Conservation (phyloP, 2,888 invertebrate species). For the Plebejus anna region DNA sequence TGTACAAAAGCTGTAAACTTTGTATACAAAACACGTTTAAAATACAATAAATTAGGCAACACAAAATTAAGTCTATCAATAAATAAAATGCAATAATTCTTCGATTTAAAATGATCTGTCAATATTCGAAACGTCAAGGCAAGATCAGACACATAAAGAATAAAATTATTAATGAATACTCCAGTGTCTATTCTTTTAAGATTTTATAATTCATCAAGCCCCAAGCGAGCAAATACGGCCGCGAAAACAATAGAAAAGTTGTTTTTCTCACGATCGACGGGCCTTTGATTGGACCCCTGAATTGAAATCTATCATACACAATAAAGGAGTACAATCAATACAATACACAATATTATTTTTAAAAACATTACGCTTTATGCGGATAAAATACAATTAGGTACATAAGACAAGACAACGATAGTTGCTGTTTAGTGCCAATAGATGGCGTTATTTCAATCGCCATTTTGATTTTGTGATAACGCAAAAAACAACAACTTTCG, state of each 20-base stretch:
- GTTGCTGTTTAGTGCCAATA: neutral
- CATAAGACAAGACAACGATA: conserved; percentile 8
- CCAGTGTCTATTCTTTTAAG: conserved; percentile 28
- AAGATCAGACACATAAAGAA: conserved; percentile 57
- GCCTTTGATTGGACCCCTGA: conserved; percentile 19
- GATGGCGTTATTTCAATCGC: neutral
- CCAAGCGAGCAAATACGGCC: no score
- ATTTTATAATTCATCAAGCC: neutral
- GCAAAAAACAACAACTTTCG: conserved; percentile 36
- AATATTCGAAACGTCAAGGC: conserved; percentile 46
- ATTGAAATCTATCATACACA: conserved; percentile 3
- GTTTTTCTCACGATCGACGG: no score
- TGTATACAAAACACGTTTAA: conserved; percentile 62
- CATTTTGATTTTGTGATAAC: neutral
- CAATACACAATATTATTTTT: neutral
- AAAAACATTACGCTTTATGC: conserved; percentile 4
- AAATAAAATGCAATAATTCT: conserved; percentile 38
- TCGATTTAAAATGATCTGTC: conserved; percentile 20
- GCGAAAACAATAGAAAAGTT: no score
- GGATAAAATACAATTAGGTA: conserved; percentile 25
- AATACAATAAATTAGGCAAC: conserved; percentile 74
- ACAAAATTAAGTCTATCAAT: conserved; percentile 50
- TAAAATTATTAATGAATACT: conserved; percentile 22
- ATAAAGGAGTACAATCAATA: conserved; percentile 21
- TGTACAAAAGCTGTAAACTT: conserved; percentile 66